Evolutionary conservation across 1,140 invertebrate species (phyloP), one percentile per base, ranked within the genome.

Genomic region (Delia radicum): DNA sequence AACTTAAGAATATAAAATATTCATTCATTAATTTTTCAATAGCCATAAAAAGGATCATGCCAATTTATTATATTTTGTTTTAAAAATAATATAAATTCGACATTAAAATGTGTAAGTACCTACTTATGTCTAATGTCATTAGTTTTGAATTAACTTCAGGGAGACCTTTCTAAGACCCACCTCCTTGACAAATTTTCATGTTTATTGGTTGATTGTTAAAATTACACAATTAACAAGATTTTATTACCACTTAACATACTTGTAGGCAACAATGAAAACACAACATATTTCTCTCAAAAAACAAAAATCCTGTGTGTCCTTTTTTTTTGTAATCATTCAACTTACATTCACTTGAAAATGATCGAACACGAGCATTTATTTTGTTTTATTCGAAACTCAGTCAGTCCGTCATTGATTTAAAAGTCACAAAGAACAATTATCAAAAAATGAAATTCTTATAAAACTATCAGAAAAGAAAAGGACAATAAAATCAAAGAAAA

Each of bases 161-260:
- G 8, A 24, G 27, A 6, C 37, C 37, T 13, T 15, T 42, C 6
- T 15, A 42, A 24, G 65, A 69, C 65, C 65, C 65, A 12, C 31
- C 65, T 69, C 65, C 37, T n/a, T 69, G 65, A 69, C 65, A 69
- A 69, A 69, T 69, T 69, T 69, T 69, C 65, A 69, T 69, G 65
- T 69, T 69, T 69, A 69, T 69, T 69, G 65, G 65, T 69, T 69
- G 33, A 69, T 69, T 69, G 65, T 69, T 37, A 21, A 33, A 69
- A 37, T 69, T 69, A 69, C 65, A 69, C 65, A 69, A 69, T 69
- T 69, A 69, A 69, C 65, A 69, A 69, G 65, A 69, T 69, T 69
- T 69, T 69, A 69, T 33, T 21, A 31, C 65, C 65, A 69, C 62
- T 69, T 69, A 33, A 69, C 65, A 33, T n/a, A 69, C 29, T 33